phyloP scores from a whole-genome alignment of 1,140 invertebrate genomes.

The Cryptotermes secundus region DNA sequence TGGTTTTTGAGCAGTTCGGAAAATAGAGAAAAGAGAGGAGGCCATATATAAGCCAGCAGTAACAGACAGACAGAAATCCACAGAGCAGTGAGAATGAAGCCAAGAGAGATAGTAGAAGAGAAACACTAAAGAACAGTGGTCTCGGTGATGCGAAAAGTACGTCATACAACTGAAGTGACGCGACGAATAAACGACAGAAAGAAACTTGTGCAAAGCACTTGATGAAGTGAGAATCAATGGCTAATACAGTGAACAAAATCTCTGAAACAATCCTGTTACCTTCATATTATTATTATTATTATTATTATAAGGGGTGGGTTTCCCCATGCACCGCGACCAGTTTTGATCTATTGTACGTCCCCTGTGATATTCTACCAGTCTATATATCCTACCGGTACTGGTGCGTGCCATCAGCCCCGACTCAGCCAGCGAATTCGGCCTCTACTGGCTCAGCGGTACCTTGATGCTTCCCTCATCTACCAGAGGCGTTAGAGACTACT shows the following conservation, averaged over 20 bases:
- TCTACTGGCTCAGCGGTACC: no score
- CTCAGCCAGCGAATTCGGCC: no score
- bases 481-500: no score
- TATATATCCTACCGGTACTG: no score
- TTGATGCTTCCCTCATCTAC: no score
- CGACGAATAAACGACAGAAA: neutral
- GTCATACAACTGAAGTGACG: neutral
- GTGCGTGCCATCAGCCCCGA: no score
- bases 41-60: neutral
- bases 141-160: neutral
- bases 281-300: no score
- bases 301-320: no score
- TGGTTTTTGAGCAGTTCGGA: no score
- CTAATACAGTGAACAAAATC: neutral
- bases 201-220: neutral
- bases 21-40: neutral
- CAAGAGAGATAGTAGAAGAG: neutral
- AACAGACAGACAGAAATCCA: neutral
- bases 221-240: neutral
- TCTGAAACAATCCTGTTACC: neutral
- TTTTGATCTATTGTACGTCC: no score
- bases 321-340: no score
- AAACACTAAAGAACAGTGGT: neutral
- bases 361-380: no score
- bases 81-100: neutral